A percentile compares a stretch with the other conserved stretches of the same genome.
These are phyloP conservation scores for Chiroxiphia lanceolata DNA, from an alignment of 2,797 vertebrate genomes.

Conservation along the genomic window DNA sequence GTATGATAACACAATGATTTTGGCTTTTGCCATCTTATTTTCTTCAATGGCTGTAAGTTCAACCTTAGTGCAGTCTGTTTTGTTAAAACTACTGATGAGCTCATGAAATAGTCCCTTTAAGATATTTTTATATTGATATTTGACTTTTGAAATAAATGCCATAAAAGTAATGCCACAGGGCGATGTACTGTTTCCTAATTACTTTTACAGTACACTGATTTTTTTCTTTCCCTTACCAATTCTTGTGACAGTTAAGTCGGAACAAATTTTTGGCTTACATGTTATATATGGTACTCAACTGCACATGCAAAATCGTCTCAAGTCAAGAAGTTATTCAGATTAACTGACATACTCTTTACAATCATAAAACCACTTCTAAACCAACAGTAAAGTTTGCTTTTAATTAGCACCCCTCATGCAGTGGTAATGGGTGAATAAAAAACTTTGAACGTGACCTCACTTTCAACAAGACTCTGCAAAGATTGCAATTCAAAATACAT, in stretches of 20 bases:
- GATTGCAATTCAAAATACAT: neutral
- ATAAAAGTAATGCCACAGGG: neutral
- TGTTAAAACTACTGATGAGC: neutral
- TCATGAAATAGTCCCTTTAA: neutral
- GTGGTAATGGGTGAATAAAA: neutral
- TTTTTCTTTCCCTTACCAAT: neutral
- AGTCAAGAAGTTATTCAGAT: neutral
- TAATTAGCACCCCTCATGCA: neutral
- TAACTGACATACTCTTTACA: neutral
- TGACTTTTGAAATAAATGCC: neutral
- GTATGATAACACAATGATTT: neutral
- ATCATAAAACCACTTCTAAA: neutral
- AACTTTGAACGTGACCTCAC: neutral
- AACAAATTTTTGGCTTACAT: neutral
- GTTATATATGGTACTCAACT: neutral
- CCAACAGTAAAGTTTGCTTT: neutral
- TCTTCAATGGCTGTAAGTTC: neutral
- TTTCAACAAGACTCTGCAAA: neutral
- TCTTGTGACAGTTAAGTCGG: neutral
- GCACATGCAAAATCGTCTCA: neutral
- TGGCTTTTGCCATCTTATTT: neutral
- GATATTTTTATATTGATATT: neutral
- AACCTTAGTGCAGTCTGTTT: neutral
- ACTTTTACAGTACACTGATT: neutral
- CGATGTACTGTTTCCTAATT: neutral